These are phyloP conservation scores for Notothenia rossii DNA, from an alignment of 2,113 vertebrate species.

Conservation along the genomic window DNA sequence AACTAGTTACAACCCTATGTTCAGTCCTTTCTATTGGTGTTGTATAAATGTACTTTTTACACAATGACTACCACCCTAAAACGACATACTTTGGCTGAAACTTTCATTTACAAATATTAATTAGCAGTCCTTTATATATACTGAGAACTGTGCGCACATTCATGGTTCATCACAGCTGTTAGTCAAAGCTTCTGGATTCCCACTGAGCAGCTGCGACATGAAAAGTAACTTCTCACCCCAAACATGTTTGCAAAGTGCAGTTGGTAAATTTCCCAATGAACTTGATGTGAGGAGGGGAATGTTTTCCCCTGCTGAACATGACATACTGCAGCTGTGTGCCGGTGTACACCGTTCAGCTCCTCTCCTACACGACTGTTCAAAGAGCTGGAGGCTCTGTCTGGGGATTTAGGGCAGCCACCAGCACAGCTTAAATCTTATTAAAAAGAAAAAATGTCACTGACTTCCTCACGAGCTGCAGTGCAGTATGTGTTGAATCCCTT, in stretches of 20 bases:
- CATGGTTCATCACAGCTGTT: conserved; percentile 37
- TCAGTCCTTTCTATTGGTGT: background rate
- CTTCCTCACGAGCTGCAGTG: conserved; percentile 59
- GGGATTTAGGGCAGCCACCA: conserved; percentile 74
- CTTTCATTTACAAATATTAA: background rate
- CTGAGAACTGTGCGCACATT: conserved; percentile 11
- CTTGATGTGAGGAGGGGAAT: conserved; percentile 51
- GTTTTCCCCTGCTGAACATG: conserved; percentile 70
- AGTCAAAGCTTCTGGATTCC: conserved; percentile 25
- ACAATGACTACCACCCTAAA: background rate
- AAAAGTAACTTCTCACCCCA: conserved; percentile 48
- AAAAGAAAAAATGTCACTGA: conserved; percentile 50
- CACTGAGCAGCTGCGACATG: conserved; percentile 50
- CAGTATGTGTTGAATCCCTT: conserved; percentile 37
- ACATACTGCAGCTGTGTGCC: conserved; percentile 71
- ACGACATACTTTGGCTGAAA: background rate
- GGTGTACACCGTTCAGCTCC: conserved; percentile 57
- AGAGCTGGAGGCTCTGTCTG: conserved; percentile 67
- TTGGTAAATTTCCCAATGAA: conserved; percentile 64
- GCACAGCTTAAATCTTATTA: conserved; percentile 70
- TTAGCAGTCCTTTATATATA: background rate
- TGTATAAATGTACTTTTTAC: background rate
- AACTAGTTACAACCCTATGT: background rate
- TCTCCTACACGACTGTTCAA: conserved; percentile 58
- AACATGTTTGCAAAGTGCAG: conserved; percentile 21